Evolutionary conservation across 2,888 invertebrate species (phyloP).

Genomic region (Chelonus formosanus): DNA sequence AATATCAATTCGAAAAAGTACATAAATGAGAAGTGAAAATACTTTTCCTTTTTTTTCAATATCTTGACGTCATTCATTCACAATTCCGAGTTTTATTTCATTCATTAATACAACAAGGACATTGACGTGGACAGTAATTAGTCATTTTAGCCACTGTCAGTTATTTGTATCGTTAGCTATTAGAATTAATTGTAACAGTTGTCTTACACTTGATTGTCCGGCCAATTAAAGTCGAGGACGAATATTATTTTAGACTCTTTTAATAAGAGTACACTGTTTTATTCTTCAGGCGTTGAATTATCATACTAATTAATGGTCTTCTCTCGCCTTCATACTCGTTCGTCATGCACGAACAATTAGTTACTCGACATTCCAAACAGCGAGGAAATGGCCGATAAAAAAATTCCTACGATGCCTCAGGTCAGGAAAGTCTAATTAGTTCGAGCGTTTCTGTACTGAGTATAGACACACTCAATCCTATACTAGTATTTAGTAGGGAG

Average conservation of each 20-base stretch:
- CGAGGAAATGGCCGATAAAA: constrained; percentile 4
- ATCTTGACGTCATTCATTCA: constrained; percentile 5
- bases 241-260: constrained; percentile 3
- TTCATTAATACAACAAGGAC: constrained; percentile 3
- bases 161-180: constrained; percentile 3
- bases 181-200: background rate
- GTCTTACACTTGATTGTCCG: background rate
- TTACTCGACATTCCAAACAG: background rate
- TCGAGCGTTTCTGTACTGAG: background rate
- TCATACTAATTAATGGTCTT: background rate
- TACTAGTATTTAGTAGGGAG: background rate
- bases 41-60: no score
- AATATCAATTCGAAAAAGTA: no score
- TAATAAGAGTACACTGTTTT: no score
- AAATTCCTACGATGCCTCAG: constrained; percentile 17
- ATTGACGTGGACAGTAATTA: constrained; percentile 7
- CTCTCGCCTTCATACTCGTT: background rate
- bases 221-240: constrained; percentile 7
- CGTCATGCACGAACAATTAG: background rate
- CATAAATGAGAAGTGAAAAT: no score
- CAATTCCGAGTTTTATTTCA: background rate
- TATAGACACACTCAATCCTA: background rate
- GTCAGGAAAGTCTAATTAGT: constrained; percentile 20
- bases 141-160: background rate
- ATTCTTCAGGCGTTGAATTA: no score